Conservation (phyloP, 2,888 invertebrate genomes). For the Melipona beecheii region DNA sequence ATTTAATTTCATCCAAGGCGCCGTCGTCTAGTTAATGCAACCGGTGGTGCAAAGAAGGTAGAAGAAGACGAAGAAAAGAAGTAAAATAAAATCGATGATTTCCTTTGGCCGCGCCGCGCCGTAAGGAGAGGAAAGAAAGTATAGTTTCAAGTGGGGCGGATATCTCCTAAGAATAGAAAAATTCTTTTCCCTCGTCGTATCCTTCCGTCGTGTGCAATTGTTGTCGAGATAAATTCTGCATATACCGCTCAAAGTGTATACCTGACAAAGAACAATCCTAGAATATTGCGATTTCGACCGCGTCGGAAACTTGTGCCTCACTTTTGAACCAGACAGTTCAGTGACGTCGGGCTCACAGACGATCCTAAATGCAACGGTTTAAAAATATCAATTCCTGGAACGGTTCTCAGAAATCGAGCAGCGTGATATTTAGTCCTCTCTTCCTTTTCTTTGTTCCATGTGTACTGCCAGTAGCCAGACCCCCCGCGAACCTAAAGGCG, state of each 20-base stretch:
- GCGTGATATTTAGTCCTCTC: conserved; percentile 46
- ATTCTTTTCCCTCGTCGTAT: conserved; percentile 60
- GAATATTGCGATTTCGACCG: background rate
- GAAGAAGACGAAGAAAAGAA: background rate
- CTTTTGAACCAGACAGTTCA: conserved; percentile 18
- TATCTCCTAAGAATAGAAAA: conserved; percentile 74
- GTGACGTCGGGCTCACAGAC: conserved; percentile 23
- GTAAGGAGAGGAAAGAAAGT: conserved; percentile 29
- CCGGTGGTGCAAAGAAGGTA: conserved; percentile 3
- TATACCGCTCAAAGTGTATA: background rate
- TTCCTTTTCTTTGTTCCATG: conserved; percentile 66
- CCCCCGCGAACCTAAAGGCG: conserved; percentile 69
- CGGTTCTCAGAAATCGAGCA: conserved; percentile 47
- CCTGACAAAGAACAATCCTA: background rate
- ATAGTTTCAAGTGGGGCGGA: conserved; percentile 32
- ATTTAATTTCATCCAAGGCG: conserved; percentile 22
- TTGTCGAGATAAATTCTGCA: conserved; percentile 44
- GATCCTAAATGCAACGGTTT: conserved; percentile 32
- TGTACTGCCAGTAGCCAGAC: conserved; percentile 58
- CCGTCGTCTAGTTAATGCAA: background rate
- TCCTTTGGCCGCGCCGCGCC: conserved; percentile 23
- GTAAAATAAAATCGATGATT: conserved; percentile 38
- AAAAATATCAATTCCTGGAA: conserved; percentile 63
- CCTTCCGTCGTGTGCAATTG: conserved; percentile 57
- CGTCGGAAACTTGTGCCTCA: background rate